Percentiles rank a stretch among this genome's conserved stretches.
Conservation (phyloP, 1,140 invertebrate species). For the Drosophila littoralis region DNA sequence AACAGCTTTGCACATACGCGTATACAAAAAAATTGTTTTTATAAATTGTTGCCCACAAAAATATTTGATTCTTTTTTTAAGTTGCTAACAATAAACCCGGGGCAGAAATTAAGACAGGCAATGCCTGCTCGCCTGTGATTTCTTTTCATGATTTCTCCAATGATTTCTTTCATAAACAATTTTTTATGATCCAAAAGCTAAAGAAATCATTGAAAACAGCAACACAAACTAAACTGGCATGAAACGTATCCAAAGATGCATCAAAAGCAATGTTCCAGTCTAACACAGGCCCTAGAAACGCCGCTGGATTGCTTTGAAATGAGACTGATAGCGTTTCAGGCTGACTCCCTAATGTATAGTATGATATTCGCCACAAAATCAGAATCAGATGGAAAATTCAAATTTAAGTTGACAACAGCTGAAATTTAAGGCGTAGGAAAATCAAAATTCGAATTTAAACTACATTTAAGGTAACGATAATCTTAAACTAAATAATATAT, state of each 20-base stretch:
- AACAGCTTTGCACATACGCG: slow-evolving; percentile 27
- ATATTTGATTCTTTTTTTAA: slow-evolving; percentile 70
- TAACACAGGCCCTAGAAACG: slow-evolving; percentile 14
- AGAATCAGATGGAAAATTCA: slow-evolving; percentile 15
- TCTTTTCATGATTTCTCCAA: slow-evolving; percentile 20
- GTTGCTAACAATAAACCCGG: slow-evolving; percentile 8
- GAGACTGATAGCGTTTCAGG: slow-evolving; percentile 84
- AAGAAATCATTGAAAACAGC: slow-evolving; percentile 37
- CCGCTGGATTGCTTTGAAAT: slow-evolving; percentile 61
- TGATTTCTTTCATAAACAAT: slow-evolving; percentile 70
- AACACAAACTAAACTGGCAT: slow-evolving; percentile 49
- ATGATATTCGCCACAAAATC: slow-evolving; percentile 21
- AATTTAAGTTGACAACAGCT: slow-evolving; percentile 28
- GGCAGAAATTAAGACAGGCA: slow-evolving; percentile 16
- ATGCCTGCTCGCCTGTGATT: slow-evolving; percentile 18
- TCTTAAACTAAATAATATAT: slow-evolving; percentile 51
- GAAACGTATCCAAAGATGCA: slow-evolving; percentile 84
- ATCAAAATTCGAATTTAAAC: slow-evolving; percentile 84
- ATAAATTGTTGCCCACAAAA: slow-evolving; percentile 70
- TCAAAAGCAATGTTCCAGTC: slow-evolving; percentile 69
- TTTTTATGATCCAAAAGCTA: slow-evolving; percentile 54
- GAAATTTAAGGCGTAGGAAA: slow-evolving; percentile 68
- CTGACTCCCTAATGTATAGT: slow-evolving; percentile 29
- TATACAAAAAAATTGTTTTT: slow-evolving; percentile 68
- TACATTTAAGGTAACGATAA: slow-evolving; percentile 64